phyloP scores from a whole-genome alignment of 1,140 invertebrate genomes.

The Cryptotermes secundus region DNA sequence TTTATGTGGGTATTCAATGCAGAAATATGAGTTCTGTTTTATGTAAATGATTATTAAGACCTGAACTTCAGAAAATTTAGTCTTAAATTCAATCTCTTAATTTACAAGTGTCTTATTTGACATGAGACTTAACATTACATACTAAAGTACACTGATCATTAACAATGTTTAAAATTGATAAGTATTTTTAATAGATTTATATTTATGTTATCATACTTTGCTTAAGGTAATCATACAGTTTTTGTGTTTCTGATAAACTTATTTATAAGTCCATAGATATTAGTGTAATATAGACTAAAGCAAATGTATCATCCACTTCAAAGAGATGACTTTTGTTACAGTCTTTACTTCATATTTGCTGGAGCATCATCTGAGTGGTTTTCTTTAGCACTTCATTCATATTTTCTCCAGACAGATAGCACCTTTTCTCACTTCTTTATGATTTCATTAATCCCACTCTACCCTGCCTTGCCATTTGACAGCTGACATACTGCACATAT shows the following conservation, averaged over 20 bases:
- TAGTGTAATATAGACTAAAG: not conserved
- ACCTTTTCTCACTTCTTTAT: not conserved
- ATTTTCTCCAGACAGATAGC: not conserved
- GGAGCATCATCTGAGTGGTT: not conserved
- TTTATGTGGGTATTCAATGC: too few relatives aligned
- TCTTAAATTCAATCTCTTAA: too few relatives aligned
- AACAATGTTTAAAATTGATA: too few relatives aligned
- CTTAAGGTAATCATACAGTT: too few relatives aligned
- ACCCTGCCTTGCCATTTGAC: not conserved
- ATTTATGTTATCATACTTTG: too few relatives aligned
- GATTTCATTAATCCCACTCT: not conserved
- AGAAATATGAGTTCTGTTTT: too few relatives aligned
- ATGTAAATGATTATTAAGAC: too few relatives aligned
- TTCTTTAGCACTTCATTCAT: not conserved
- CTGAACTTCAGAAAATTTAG: too few relatives aligned
- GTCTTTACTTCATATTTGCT: not conserved
- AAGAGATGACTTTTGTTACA: not conserved
- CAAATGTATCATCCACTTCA: not conserved
- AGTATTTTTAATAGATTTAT: too few relatives aligned
- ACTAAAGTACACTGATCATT: too few relatives aligned
- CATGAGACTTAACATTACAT: too few relatives aligned
- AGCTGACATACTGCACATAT: slow-evolving; percentile 2
- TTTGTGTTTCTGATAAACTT: not conserved
- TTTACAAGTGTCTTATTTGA: too few relatives aligned
- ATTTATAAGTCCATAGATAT: not conserved